Percentiles rank a stretch among this genome's conserved stretches.
Conservation (phyloP, 1,140 invertebrate species). For the Bemisia tabaci region DNA sequence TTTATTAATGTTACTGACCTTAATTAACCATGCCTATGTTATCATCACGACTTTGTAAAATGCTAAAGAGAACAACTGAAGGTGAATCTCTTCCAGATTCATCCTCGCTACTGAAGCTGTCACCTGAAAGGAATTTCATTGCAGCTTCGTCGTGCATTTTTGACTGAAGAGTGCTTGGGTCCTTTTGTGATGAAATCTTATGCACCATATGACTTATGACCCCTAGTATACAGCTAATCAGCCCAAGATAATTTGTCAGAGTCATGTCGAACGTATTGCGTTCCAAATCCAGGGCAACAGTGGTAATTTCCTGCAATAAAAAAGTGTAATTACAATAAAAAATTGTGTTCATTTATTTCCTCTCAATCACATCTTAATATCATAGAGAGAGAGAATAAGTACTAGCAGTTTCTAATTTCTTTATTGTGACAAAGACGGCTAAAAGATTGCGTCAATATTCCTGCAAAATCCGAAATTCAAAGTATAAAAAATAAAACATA, state of each 20-base stretch:
- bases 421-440: too few relatives aligned
- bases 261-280: conserved; percentile 75
- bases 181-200: conserved; percentile 34
- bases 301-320: conserved; percentile 72
- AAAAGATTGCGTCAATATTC: too few relatives aligned
- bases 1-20: too few relatives aligned
- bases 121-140: neutral
- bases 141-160: neutral
- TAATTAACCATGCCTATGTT: neutral
- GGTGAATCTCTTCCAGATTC: neutral
- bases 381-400: too few relatives aligned
- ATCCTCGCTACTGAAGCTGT: neutral
- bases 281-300: conserved; percentile 68
- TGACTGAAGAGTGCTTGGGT: neutral
- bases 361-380: too few relatives aligned
- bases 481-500: too few relatives aligned
- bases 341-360: too few relatives aligned
- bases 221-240: conserved; percentile 75
- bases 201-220: conserved; percentile 76
- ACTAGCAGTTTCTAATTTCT: too few relatives aligned
- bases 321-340: conserved; percentile 15
- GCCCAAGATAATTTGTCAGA: conserved; percentile 66
- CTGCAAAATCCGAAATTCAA: too few relatives aligned
- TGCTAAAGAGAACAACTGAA: neutral
- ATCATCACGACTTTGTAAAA: neutral